Base-by-base conservation (phyloP, 2,113 vertebrate genomes). In the Tympanuchus pallidicinctus region DNA sequence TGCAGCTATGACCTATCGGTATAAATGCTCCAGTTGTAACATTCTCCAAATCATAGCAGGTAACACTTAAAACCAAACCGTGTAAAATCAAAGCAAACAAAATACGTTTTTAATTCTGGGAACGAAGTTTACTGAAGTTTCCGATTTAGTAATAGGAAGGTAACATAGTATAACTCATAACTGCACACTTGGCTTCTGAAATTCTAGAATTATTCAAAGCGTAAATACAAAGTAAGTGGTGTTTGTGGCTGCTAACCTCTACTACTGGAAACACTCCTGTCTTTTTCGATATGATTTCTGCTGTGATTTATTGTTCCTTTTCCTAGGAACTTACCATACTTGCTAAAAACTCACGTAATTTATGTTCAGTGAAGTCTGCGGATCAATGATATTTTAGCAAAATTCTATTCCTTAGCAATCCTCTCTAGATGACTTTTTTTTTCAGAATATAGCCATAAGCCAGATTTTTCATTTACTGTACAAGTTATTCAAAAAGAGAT, bases 211-310 rank as follows among this genome's bases (percentile, higher is more conserved):
- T 92, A 71, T 91, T 93, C 91, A 10, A 38, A 88, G 94, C 69
- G 27, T 52, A 80, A 45, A 65, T 90, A 60, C 14, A 57, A 67
- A 66, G 38, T 27, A 67, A 67, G 40, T 38, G 36, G 77, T 94
- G 61, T 75, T 86, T 88, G 64, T 71, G 96, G 73, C n/a, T 20
- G 47, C 70, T 95, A 80, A 92, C 50, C 66, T 30, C 60, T 69
- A 6, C 81, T 83, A 67, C 70, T 86, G 76, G 85, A 84, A 88
- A 90, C 71, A 56, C 30, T 65, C 22, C 72, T 87, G 61, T 65
- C 59, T 63, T 83, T 94, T 89, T 81, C 84, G 45, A 93, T 88
- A 48, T 74, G 81, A 95, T 96, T 96, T 93, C 47, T 93, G 93
- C 72, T 83, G 79, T 86, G 47, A 75, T 61, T 94, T 54, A 81